These are phyloP conservation scores for Psephotus haematonotus DNA, from an alignment of 2,113 vertebrate genomes.

Conservation along the genomic window DNA sequence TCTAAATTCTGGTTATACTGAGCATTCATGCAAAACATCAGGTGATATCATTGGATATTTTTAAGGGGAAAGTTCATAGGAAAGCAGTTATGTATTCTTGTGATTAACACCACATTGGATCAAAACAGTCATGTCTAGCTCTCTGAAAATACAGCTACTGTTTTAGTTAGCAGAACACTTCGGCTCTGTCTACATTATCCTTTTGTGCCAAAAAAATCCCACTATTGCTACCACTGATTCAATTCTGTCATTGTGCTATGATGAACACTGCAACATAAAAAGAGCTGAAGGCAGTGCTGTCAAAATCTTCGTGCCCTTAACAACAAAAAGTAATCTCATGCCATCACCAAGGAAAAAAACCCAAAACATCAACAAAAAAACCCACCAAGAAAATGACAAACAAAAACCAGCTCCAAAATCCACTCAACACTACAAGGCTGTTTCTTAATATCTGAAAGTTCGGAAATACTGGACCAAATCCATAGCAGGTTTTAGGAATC, in stretches of 20 bases:
- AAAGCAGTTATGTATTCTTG: constrained; percentile 63
- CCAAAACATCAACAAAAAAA: not conserved
- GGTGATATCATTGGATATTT: constrained; percentile 60
- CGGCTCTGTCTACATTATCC: constrained; percentile 48
- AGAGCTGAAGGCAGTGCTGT: constrained; percentile 4
- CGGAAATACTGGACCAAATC: not conserved
- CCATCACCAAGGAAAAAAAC: not conserved
- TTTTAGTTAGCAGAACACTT: constrained; percentile 57
- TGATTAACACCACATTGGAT: constrained; percentile 62
- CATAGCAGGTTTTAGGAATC: not conserved
- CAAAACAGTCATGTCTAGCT: constrained; percentile 67
- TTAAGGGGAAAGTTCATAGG: constrained; percentile 63
- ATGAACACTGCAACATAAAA: not conserved
- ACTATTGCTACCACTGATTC: constrained; percentile 52
- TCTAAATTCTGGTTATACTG: constrained; percentile 39
- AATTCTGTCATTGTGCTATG: constrained; percentile 48
- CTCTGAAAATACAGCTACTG: constrained; percentile 62
- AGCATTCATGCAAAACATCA: constrained; percentile 36
- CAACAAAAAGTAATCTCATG: not conserved
- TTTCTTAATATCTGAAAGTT: not conserved
- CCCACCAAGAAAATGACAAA: not conserved
- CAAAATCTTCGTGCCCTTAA: constrained; percentile 19
- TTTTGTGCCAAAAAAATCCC: constrained; percentile 59
- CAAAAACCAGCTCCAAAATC: not conserved
- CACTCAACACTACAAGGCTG: not conserved